phyloP scores from a whole-genome alignment of 2,797 vertebrate species.

The Sebastes trivittatus region DNA sequence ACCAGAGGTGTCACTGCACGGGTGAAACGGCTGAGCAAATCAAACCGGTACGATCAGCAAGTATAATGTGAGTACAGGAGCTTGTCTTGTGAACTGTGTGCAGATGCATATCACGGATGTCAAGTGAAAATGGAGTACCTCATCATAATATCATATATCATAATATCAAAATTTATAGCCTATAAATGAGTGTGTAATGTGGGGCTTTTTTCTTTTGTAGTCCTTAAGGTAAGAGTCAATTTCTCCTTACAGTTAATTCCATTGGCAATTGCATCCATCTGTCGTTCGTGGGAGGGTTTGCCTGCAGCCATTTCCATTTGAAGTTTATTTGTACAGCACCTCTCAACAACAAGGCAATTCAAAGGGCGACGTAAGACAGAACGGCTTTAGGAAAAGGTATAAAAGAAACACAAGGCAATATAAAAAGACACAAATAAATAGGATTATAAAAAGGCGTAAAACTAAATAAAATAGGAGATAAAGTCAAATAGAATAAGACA shows the following conservation, averaged over 20 bases:
- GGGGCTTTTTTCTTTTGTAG: not conserved
- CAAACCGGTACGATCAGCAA: slow-evolving; percentile 8
- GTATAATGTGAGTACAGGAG: not conserved
- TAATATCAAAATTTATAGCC: not conserved
- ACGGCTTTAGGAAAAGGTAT: not conserved
- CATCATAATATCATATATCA: not conserved
- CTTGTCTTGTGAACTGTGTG: not conserved
- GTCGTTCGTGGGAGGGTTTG: not conserved
- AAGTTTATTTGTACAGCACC: not conserved
- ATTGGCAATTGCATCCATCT: not conserved
- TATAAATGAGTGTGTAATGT: not conserved
- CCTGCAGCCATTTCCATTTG: not conserved
- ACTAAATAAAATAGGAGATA: not conserved
- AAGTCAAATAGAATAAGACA: not conserved
- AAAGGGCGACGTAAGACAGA: not conserved
- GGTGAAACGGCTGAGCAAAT: not conserved
- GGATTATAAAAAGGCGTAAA: not conserved
- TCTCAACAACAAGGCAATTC: not conserved
- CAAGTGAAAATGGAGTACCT: not conserved
- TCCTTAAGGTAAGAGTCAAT: not conserved
- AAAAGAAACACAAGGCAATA: not conserved
- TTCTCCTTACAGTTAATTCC: not conserved
- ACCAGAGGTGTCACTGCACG: not conserved
- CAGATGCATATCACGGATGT: not conserved
- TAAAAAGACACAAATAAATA: not conserved